These are phyloP conservation scores for Murina feae DNA, from an alignment of 2,113 vertebrate genomes.

Conservation along the genomic window DNA sequence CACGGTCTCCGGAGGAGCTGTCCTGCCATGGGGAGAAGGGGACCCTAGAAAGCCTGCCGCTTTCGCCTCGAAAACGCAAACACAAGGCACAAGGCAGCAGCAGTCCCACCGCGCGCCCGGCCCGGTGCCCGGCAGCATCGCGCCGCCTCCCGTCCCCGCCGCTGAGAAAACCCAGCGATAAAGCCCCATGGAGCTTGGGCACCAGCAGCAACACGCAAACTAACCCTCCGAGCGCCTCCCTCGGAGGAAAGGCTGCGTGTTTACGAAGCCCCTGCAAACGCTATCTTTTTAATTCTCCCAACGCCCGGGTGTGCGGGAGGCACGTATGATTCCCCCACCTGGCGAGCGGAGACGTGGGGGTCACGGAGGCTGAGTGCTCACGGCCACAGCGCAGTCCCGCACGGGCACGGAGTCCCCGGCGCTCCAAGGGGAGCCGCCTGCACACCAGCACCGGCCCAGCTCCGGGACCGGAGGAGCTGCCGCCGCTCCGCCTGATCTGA, in stretches of 20 bases:
- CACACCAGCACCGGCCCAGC: not conserved
- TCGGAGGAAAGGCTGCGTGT: constrained; percentile 60
- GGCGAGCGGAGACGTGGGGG: constrained; percentile 30
- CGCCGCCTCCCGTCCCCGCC: not conserved
- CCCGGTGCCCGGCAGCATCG: not conserved
- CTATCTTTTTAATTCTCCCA: constrained; percentile 52
- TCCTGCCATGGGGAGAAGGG: not conserved
- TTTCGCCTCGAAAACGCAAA: constrained; percentile 15
- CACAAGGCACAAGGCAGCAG: not conserved
- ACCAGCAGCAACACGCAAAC: constrained; percentile 35
- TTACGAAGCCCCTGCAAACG: constrained; percentile 35
- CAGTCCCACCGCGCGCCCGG: constrained; percentile 8
- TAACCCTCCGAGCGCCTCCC: constrained; percentile 34
- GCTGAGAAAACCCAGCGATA: not conserved
- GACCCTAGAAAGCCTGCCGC: not conserved
- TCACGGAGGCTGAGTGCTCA: constrained; percentile 1
- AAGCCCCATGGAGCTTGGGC: constrained; percentile 16
- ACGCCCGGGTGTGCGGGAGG: constrained; percentile 20
- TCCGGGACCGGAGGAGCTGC: not conserved
- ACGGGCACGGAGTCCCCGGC: not conserved
- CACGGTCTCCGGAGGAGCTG: constrained; percentile 6
- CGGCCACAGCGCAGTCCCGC: not conserved
- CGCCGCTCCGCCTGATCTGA: too few species aligned
- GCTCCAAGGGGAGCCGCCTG: not conserved
- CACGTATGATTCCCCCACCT: constrained; percentile 48